These are phyloP conservation scores for Cheilosia urbana DNA, from an alignment of 2,888 invertebrate species.

Conservation along the genomic window DNA sequence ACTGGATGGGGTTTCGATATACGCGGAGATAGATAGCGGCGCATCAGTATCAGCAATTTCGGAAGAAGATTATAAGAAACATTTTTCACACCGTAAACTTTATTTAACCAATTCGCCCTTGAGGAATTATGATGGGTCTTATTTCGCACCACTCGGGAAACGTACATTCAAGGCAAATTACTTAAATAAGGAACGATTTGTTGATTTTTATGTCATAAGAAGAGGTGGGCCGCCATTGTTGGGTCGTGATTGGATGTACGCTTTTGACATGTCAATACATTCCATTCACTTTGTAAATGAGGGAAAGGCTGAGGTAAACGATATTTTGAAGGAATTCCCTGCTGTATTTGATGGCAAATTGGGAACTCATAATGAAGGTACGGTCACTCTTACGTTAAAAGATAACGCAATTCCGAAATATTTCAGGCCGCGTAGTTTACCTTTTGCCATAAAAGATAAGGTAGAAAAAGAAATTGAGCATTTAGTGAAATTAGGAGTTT, in stretches of 20 bases:
- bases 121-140: slow-evolving; percentile 6
- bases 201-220: slow-evolving; percentile 12
- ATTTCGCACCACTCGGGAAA: slow-evolving; percentile 19
- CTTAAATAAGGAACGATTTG: slow-evolving; percentile 1
- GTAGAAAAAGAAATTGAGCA: not conserved
- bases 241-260: slow-evolving; percentile 17
- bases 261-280: slow-evolving; percentile 13
- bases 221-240: slow-evolving; percentile 11
- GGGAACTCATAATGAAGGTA: not conserved
- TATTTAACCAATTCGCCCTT: not conserved
- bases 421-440: not conserved
- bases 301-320: not conserved
- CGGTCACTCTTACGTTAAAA: not conserved
- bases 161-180: slow-evolving; percentile 23
- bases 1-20: no score
- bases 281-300: not conserved
- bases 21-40: no score
- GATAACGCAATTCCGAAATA: slow-evolving; percentile 1
- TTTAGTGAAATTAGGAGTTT: not conserved
- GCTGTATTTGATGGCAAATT: not conserved
- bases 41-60: no score
- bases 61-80: no score
- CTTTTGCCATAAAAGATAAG: slow-evolving; percentile 19
- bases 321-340: not conserved
- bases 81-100: not conserved